Conservation (phyloP, 2,797 vertebrate genomes). For the Hylomyscus alleni region DNA sequence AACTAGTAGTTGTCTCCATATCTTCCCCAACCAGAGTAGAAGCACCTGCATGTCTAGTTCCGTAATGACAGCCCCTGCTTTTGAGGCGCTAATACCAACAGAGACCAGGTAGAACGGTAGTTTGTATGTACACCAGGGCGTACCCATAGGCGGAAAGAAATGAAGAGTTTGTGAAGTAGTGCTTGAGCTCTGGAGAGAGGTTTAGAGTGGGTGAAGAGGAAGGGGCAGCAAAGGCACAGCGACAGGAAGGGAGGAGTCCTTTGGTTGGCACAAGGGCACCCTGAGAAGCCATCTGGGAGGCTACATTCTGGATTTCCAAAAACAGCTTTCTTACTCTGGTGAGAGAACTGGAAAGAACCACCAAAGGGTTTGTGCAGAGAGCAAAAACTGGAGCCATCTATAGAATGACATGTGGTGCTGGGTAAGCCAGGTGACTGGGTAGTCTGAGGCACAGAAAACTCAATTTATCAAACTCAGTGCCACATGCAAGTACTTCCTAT, state of each 20-base stretch:
- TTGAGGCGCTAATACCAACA: neutral
- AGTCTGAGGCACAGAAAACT: neutral
- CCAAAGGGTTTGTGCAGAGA: neutral
- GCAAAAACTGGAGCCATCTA: neutral
- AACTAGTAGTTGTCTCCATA: neutral
- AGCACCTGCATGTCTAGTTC: neutral
- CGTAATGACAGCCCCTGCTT: neutral
- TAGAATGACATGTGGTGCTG: accelerated
- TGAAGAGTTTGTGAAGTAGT: neutral
- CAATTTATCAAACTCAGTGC: neutral
- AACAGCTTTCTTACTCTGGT: constrained; percentile 19
- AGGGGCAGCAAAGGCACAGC: constrained; percentile 52
- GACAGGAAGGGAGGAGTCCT: constrained; percentile 6
- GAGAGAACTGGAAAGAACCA: neutral
- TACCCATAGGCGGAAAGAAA: neutral
- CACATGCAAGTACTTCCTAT: constrained; percentile 55
- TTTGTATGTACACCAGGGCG: neutral
- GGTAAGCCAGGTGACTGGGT: neutral
- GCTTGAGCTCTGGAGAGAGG: neutral
- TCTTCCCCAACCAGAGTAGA: neutral
- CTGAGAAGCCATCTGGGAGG: neutral
- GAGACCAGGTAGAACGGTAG: neutral
- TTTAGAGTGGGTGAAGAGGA: too few species aligned
- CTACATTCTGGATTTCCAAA: constrained; percentile 17
- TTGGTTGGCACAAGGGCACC: constrained; percentile 1